Evolutionary conservation across 2,888 invertebrate genomes (phyloP), one percentile per base, ranked within the genome.

Genomic region (Litoditis marina): DNA sequence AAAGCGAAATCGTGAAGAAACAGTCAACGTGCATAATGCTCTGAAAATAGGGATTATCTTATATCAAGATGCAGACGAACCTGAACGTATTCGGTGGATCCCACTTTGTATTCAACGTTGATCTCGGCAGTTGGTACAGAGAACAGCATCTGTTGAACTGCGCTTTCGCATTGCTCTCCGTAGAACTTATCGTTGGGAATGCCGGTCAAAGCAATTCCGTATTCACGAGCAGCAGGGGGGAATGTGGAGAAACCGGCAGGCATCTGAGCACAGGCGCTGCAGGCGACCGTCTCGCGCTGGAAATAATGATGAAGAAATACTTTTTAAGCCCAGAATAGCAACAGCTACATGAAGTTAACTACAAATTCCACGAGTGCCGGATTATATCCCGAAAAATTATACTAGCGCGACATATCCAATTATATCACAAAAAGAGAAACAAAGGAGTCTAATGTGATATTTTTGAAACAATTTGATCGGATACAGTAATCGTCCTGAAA

Each of bases 201-300:
- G 78, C 88, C 87, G 32, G 92, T 89, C 82, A 92, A 90, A 32
- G 93, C 92, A 64, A 98, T 86, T 2, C 87, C 86, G 83, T 91
- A 94, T 83, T 94, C 93, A 28, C 88, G 88, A 1, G 94, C 95
- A 83, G 47, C 91, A 16, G 85, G 79, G 16, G 85, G 78, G 60
- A 92, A 90, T 2, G 86, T 84, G 36, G 88, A 87, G 80, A 90
- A 91, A 60, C 89, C 88, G 28, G 89, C 86, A 0, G 95, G 94
- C 68, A 98, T 86, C 16, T 88, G 85, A n/a, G 94, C 93, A 78
- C 94, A 87, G 67, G 90, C 88, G 51, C 88, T 88, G 27, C 87
- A 84, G 73, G 88, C 87, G 36, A 91, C 85, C n/a, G 87, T 87
- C 82, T 93, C 94, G 83, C 90, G 88, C 86, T 86, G 79, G 65